Percentiles rank a stretch among this genome's conserved stretches.
phyloP scores from a whole-genome alignment of 2,797 vertebrate genomes.

The Hybognathus amarus region DNA sequence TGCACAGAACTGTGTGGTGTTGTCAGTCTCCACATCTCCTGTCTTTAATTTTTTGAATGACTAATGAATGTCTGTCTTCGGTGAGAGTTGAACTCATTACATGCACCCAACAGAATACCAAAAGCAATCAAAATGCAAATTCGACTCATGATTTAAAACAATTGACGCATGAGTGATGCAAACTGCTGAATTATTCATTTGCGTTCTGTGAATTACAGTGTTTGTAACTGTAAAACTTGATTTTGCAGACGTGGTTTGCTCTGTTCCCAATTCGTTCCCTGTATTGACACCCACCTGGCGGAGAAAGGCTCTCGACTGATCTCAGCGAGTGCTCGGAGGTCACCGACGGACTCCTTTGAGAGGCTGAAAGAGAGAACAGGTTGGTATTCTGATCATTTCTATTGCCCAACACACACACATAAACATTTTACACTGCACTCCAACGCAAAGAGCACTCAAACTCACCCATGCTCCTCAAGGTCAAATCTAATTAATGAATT shows the following conservation, averaged over 20 bases:
- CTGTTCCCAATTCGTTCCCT: background rate
- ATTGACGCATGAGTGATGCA: background rate
- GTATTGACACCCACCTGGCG: slow-evolving; percentile 79
- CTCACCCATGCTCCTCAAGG: background rate
- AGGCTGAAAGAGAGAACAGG: slow-evolving; percentile 72
- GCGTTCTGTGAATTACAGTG: slow-evolving; percentile 3
- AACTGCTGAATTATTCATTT: slow-evolving; percentile 29
- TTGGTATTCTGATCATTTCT: slow-evolving; percentile 6
- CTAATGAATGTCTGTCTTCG: slow-evolving; percentile 9
- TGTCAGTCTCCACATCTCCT: background rate
- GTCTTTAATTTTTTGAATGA: background rate
- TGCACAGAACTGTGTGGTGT: background rate
- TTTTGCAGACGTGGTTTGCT: slow-evolving; percentile 16
- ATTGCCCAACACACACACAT: background rate
- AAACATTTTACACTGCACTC: background rate
- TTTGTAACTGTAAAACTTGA: slow-evolving; percentile 20
- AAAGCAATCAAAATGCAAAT: slow-evolving; percentile 42
- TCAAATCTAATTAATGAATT: slow-evolving; percentile 3
- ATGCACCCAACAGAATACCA: slow-evolving; percentile 6
- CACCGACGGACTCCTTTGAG: slow-evolving; percentile 79
- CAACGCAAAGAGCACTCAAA: background rate
- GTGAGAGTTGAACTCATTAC: slow-evolving; percentile 25
- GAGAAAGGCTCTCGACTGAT: slow-evolving; percentile 88
- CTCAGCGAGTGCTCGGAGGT: slow-evolving; percentile 85
- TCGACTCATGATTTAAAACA: slow-evolving; percentile 23